Conservation (phyloP, 2,113 vertebrate species). For the Heterotis niloticus region DNA sequence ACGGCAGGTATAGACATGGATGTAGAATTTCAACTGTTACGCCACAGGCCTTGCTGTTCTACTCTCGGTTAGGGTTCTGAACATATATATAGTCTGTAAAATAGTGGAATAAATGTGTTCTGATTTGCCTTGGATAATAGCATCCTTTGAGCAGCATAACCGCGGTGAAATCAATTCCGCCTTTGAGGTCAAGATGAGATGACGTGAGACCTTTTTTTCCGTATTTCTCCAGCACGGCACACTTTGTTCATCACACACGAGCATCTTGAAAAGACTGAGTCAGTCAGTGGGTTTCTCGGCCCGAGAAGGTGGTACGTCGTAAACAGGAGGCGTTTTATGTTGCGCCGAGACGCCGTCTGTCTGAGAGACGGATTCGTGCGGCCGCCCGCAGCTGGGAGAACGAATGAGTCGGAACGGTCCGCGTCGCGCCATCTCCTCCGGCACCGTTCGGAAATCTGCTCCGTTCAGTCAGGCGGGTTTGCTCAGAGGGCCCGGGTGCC, state of each 20-base stretch:
- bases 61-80: too few species aligned
- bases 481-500: neutral
- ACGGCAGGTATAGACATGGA: too few species aligned
- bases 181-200: neutral
- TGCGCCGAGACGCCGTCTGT: neutral
- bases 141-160: too few species aligned
- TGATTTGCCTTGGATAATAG: too few species aligned
- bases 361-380: neutral
- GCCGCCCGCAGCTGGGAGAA: neutral
- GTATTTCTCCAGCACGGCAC: too few species aligned
- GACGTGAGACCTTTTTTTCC: neutral
- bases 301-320: neutral
- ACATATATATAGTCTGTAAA: too few species aligned
- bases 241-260: neutral
- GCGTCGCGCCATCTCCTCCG: neutral
- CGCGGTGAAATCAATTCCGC: neutral
- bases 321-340: constrained; percentile 1
- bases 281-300: neutral
- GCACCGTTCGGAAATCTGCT: neutral
- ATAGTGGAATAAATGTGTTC: too few species aligned
- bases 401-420: constrained; percentile 7
- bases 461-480: neutral
- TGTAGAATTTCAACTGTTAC: too few species aligned
- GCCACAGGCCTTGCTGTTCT: too few species aligned
- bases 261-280: neutral